phyloP scores from a whole-genome alignment of 1,140 invertebrate genomes.

The Palaemon carinicauda region DNA sequence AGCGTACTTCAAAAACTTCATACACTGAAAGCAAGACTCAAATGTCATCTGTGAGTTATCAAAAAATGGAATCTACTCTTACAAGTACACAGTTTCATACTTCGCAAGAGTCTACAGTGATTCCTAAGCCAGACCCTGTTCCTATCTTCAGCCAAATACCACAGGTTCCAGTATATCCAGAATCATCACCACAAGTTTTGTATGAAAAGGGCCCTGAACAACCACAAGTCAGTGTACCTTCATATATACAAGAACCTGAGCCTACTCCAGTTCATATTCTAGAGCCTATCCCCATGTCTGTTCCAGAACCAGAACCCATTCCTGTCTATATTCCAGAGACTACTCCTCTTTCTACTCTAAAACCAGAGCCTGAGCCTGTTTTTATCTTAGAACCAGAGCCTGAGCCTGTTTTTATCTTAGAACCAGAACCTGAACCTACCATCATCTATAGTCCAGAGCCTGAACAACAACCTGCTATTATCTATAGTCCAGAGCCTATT shows the following conservation, averaged over 20 bases:
- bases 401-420: not conserved
- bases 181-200: too few relatives aligned
- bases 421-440: constrained; percentile 13
- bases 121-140: not conserved
- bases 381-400: not conserved
- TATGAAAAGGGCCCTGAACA: too few relatives aligned
- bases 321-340: not conserved
- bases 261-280: constrained; percentile 16
- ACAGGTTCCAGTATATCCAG: too few relatives aligned
- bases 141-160: not conserved
- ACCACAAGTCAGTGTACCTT: too few relatives aligned
- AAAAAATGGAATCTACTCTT: constrained; percentile 1
- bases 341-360: not conserved
- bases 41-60: constrained; percentile 16
- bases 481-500: not conserved
- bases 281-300: not conserved
- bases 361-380: not conserved
- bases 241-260: not conserved
- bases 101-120: not conserved
- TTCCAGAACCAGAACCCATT: not conserved
- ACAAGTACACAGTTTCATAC: not conserved
- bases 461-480: not conserved
- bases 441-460: too few relatives aligned
- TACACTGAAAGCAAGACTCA: constrained; percentile 35
- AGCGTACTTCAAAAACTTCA: not conserved